phyloP scores from a whole-genome alignment of 1,140 invertebrate genomes.

The Rhopalosiphum maidis region DNA sequence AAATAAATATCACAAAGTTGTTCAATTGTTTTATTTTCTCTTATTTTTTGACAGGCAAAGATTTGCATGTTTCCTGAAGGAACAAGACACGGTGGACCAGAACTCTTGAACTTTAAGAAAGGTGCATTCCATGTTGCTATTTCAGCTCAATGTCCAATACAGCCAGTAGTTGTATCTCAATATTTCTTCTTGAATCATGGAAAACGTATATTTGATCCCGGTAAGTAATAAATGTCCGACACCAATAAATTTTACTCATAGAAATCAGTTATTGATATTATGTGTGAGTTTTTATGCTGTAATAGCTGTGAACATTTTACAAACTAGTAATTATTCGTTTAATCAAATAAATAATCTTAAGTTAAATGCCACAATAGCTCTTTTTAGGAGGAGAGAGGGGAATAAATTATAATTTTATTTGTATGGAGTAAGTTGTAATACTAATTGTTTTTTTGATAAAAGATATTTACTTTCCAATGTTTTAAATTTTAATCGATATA shows the following conservation, averaged over 20 bases:
- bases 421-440: not conserved
- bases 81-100: slow-evolving; percentile 72
- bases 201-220: slow-evolving; percentile 75
- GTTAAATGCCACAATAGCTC: too few species aligned
- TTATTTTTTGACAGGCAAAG: slow-evolving; percentile 66
- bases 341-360: too few species aligned
- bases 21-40: not conserved
- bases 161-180: slow-evolving; percentile 88
- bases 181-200: slow-evolving; percentile 83
- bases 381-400: too few species aligned
- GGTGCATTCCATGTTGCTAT: slow-evolving; percentile 93
- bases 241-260: not conserved
- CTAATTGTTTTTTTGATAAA: not conserved
- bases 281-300: not conserved
- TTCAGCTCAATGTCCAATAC: slow-evolving; percentile 80
- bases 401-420: not conserved
- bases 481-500: not conserved
- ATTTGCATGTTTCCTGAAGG: slow-evolving; percentile 82
- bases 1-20: not conserved
- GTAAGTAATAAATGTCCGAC: slow-evolving; percentile 62
- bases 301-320: not conserved
- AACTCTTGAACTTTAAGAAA: slow-evolving; percentile 85
- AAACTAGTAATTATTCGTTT: not conserved
- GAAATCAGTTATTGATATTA: not conserved
- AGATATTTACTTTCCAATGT: not conserved